Percentiles rank a stretch among this genome's conserved stretches.
Conservation (phyloP, 2,797 vertebrate genomes). For the Acanthurus lineatus region DNA sequence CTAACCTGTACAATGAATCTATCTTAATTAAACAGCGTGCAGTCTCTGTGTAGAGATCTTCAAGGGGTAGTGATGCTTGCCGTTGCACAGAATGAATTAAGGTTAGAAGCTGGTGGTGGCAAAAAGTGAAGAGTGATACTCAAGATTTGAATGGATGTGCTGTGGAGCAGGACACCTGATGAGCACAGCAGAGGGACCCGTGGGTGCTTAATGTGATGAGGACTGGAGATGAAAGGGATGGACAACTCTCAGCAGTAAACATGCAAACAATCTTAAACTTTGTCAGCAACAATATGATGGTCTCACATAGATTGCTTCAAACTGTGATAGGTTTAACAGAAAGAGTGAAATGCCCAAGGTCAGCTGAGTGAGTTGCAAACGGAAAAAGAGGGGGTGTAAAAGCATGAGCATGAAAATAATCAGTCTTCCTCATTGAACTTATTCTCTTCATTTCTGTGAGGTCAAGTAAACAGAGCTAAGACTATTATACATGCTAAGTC, state of each 20-base stretch:
- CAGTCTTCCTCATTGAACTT: no score
- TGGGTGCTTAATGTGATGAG: neutral
- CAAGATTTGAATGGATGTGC: neutral
- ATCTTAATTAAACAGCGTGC: no score
- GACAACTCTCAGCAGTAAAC: no score
- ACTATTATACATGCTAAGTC: neutral
- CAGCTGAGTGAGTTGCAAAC: neutral
- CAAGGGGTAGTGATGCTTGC: neutral
- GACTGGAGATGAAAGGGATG: neutral
- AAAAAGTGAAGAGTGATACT: neutral
- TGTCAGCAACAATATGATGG: neutral
- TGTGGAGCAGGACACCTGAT: constrained; percentile 1
- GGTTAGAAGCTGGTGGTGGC: no score
- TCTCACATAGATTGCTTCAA: neutral
- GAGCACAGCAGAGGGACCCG: neutral
- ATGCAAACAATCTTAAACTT: neutral
- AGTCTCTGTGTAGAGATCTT: no score
- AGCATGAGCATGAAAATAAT: no score
- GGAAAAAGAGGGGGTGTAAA: no score
- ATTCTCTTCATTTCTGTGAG: no score
- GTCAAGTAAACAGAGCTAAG: neutral
- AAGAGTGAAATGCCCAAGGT: neutral
- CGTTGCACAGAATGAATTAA: neutral
- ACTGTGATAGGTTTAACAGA: neutral
- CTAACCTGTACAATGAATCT: no score